Base-by-base conservation (phyloP, 2,888 invertebrate genomes). In the Drosophila antonietae region DNA sequence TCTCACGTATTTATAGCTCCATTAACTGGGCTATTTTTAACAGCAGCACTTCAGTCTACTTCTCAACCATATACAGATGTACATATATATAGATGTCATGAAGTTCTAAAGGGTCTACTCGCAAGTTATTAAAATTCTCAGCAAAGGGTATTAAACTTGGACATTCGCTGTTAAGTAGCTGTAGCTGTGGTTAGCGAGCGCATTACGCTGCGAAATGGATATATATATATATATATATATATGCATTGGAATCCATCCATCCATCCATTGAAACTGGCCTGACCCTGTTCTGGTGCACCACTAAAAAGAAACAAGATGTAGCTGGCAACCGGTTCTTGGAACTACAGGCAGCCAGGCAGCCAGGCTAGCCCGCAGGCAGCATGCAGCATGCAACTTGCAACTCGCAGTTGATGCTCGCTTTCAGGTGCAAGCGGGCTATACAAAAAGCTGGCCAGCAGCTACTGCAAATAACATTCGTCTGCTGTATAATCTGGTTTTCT, bases 231-330 rank as follows among this genome's bases (percentile, higher is more conserved):
- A 80, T 80, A 62, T 31, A 2, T 4, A 14, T 39, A 51, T 51
- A 33, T 62, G 69, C 58, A 49, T 33, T 37, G 56, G 71, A 65
- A 72, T 71, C 72, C 52, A 53, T 53, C 52, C 52, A 51, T 52
- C 52, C 52, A 37, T 52, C 52, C 77, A 80, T 70, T 82, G 39
- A 82, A 87, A 89, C 88, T 81, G 85, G 89, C 85, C 84, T 83
- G 83, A 83, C 83, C 83, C 83, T 83, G 89, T 87, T 83, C 88
- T 87, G 85, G 67, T 79, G 79, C 81, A 73, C 87, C 81, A 78
- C 66, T 51, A 63, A 51, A 33, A 51, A 12, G n/a, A 59, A 79
- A 69, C 47, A n/a, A 37, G 44, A 46, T 62, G 52, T 33, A 63
- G 65, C 53, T 53, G 53, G 37, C 9, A 84, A 88, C 85, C 83